phyloP scores from a whole-genome alignment of 2,888 invertebrate genomes.

The Eristalinus sepulchralis region DNA sequence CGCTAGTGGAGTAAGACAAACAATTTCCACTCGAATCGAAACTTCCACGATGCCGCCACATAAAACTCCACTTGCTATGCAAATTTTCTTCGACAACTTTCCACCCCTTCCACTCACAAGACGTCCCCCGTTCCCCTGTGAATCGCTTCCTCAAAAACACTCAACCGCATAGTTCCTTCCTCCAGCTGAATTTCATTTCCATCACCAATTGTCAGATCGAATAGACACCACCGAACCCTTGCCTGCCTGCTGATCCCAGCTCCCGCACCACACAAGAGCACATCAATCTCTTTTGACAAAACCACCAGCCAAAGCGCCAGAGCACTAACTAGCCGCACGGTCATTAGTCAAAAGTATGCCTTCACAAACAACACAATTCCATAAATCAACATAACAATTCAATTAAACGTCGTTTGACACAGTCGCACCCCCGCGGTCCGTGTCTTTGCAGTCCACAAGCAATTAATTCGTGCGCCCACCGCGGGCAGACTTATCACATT shows the following conservation, averaged over 20 bases:
- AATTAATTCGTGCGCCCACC: constrained; percentile 17
- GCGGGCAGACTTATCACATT: constrained; percentile 11
- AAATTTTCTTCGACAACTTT: too few species aligned
- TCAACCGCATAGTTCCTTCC: background rate
- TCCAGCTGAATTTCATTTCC: background rate
- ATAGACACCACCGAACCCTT: background rate
- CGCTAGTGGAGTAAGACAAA: too few species aligned
- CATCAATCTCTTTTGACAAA: constrained; percentile 4
- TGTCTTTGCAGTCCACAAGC: constrained; percentile 17
- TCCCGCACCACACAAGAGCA: background rate
- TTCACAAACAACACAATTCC: constrained; percentile 31
- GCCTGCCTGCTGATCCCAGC: background rate
- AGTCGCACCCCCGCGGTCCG: background rate
- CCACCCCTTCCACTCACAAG: too few species aligned
- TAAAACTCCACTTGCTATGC: too few species aligned
- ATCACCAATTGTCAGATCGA: background rate
- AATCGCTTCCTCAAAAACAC: background rate
- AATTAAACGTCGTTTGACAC: constrained; percentile 42
- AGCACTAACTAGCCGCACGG: background rate
- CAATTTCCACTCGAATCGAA: too few species aligned
- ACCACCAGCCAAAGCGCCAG: background rate
- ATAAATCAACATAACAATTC: constrained; percentile 52
- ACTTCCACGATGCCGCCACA: too few species aligned
- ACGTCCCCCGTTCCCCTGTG: too few species aligned
- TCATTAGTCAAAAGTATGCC: constrained; percentile 28